Base-by-base conservation (phyloP, 2,888 invertebrate species). In the Drosophila siamana region DNA sequence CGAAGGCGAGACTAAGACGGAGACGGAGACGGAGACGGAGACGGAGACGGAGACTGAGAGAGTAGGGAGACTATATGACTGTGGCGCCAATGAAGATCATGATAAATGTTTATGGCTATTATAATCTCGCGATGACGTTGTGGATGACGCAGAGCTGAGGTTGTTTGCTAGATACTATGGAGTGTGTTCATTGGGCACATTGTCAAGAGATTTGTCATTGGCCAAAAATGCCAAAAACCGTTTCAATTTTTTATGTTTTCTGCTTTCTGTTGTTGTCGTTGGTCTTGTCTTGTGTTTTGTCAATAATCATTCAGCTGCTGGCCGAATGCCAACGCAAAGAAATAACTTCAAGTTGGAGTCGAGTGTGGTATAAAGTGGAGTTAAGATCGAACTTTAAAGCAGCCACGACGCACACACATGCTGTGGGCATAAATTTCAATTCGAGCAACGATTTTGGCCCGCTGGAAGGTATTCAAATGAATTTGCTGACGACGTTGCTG, bases 141-240 rank as follows among this genome's bases (percentile, higher is more conserved):
- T 24, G 30, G 51, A 59, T 74, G 74, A 74, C 78, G 78, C 74
- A 63, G 55, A 57, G 13, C 15, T 47, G 15, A 16, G 11, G 22
- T 1, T 28, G 30, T 11, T 13, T 36, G 36, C 7, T 38, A 7
- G 13, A 38, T 33, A 11, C n/a, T 13, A 16, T 36, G 48, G 40
- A 57, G 69, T 68, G 60, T 61, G 46, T 33, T 33, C 57, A 59
- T 24, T 41, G 28, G 56, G 56, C 30, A 54, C 47, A 66, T 74
- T 70, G 47, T 64, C 80, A 74, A 86, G 67, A 54, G 80, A 50
- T 69, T 83, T 83, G 86, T 83, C 82, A 88, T 88, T 86, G 82
- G 69, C 51, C 74, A 70, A 83, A 74, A 59, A 59, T 59, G 41
- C 52, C 52, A 52, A 57, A 28, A 50, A 64, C 44, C 30, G 61